Base-by-base conservation (phyloP, 2,797 vertebrate species). In the Cuniculus paca region DNA sequence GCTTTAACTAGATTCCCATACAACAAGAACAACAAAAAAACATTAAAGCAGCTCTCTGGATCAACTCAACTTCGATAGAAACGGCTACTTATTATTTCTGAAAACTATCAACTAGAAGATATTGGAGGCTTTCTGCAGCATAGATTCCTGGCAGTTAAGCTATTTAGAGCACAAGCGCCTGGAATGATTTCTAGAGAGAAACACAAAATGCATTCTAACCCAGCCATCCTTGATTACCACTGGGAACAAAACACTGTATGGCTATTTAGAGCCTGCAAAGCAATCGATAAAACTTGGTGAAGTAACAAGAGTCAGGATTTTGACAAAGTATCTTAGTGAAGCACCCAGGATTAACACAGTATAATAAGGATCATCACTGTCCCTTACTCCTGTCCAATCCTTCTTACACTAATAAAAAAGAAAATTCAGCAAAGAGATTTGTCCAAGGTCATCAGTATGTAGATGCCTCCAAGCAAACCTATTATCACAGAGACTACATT, bases 161-260 rank as follows among this genome's bases (percentile, higher is more conserved):
- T 78, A 88, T 65, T 95, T 78, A 58, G 60, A 92, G 39, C 19
- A 70, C 50, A 94, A 74, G 63, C 68, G 77, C 5, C 17, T 14
- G 2, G 26, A 60, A 68, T 68, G 86, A 26, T 93, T 93, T 97
- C 90, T 45, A 85, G 34, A 90, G 14, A 77, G 54, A 95, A 95
- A 54, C 79, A 89, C 80, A 97, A 45, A 96, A 90, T 61, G 52
- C 14, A 86, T 63, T 94, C 70, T 92, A 94, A 85, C 87, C 50
- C 36, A 94, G 88, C 22, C 14, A 90, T 6, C 77, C n/a, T 63
- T 91, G 89, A 54, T 82, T 80, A 83, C 36, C 58, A 63, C 17
- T 84, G 72, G 42, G 11, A n/a, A 84, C 68, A 95, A 96, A 94
- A 94, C 36, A 88, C 19, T 89, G 56, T 86, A 86, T 48, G 50